Conservation (phyloP, 30 jellyfish, hydroid and myxozoan genomes). For the Aurelia sp. region DNA sequence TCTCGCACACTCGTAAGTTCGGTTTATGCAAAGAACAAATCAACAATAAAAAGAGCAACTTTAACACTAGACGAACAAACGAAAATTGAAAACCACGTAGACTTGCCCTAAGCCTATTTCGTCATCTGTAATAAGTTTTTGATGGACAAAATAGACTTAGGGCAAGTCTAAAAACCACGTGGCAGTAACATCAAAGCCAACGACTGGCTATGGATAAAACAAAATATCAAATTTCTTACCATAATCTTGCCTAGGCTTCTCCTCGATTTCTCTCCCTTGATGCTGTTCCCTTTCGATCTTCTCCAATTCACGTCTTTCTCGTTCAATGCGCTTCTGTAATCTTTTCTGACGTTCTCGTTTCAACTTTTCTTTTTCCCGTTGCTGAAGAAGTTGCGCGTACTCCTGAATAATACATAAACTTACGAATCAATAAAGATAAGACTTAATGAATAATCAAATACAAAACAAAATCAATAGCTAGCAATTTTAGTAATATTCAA, state of each 20-base stretch:
- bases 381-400: slow-evolving; percentile 85
- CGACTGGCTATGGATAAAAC: too few species aligned
- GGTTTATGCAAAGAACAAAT: too few species aligned
- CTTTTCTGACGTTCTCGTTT: slow-evolving; percentile 69
- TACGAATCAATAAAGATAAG: not conserved
- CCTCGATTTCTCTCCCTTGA: not conserved
- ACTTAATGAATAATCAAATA: not conserved
- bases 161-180: too few species aligned
- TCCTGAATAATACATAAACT: slow-evolving; percentile 57
- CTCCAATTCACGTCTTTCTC: slow-evolving; percentile 51
- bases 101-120: too few species aligned
- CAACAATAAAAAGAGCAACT: too few species aligned
- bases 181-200: too few species aligned
- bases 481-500: not conserved
- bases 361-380: slow-evolving; percentile 71
- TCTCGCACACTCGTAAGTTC: too few species aligned
- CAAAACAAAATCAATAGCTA: not conserved
- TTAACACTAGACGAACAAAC: too few species aligned
- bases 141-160: too few species aligned
- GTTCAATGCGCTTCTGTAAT: slow-evolving; percentile 44
- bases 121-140: too few species aligned
- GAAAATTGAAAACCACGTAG: too few species aligned
- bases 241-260: not conserved
- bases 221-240: not conserved
- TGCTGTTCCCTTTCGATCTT: slow-evolving; percentile 33